These are phyloP conservation scores for Cheilosia variabilis DNA, from an alignment of 2,888 invertebrate genomes.

Conservation along the genomic window DNA sequence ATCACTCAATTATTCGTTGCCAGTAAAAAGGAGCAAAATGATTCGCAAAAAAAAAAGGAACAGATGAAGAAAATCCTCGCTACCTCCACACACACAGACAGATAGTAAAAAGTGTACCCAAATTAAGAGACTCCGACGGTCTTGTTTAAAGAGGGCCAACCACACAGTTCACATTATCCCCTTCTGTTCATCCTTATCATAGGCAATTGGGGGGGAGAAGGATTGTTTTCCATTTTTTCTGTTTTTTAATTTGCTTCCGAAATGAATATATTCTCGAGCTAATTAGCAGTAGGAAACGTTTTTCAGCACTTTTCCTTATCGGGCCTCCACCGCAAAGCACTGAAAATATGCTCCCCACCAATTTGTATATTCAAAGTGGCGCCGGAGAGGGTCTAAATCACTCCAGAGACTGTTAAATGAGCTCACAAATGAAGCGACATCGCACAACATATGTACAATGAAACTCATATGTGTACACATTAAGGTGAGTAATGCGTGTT, in stretches of 20 bases:
- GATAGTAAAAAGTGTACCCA: conserved; percentile 11
- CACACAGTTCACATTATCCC: conserved; percentile 33
- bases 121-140: conserved; percentile 62
- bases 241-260: conserved; percentile 1
- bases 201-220: not conserved
- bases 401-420: conserved; percentile 61
- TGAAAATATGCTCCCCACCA: conserved; percentile 22
- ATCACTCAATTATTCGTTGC: conserved; percentile 71
- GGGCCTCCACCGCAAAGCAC: conserved; percentile 29
- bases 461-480: conserved; percentile 58
- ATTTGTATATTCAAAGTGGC: not conserved
- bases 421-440: conserved; percentile 72
- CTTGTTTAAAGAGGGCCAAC: conserved; percentile 36
- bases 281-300: conserved; percentile 66
- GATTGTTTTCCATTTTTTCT: not conserved
- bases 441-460: conserved; percentile 60
- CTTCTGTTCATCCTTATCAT: not conserved
- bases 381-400: not conserved
- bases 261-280: conserved; percentile 67
- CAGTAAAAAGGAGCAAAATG: conserved; percentile 41
- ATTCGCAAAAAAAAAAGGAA: not conserved
- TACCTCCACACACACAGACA: conserved; percentile 23
- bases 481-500: conserved; percentile 73
- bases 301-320: conserved; percentile 58
- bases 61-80: not conserved